These are phyloP conservation scores for Nannoperca obscura DNA, from an alignment of 2,797 vertebrate species.

Conservation along the genomic window DNA sequence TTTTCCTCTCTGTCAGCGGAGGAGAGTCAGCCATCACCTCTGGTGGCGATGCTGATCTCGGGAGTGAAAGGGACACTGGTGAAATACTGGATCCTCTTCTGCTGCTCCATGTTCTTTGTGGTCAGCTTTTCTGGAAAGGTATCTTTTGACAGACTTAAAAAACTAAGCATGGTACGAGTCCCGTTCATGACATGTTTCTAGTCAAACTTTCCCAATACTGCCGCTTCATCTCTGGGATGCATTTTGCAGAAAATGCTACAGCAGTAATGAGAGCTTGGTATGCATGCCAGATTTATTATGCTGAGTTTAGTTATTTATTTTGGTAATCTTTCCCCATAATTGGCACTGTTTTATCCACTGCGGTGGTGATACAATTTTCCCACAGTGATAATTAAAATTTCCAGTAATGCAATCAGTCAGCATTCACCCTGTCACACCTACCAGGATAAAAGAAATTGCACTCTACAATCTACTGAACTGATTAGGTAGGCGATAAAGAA, in stretches of 20 bases:
- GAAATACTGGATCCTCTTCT: constrained; percentile 88
- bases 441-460: not conserved
- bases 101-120: constrained; percentile 86
- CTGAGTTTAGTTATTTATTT: not conserved
- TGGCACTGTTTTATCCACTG: not conserved
- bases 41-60: constrained; percentile 79
- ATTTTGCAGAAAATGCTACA: not conserved
- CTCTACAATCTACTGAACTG: not conserved
- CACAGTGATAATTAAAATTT: not conserved
- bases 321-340: not conserved
- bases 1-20: constrained; percentile 63
- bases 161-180: not conserved
- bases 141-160: constrained; percentile 1
- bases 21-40: constrained; percentile 64
- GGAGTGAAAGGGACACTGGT: constrained; percentile 79
- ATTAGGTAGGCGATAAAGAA: not conserved
- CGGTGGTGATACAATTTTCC: not conserved
- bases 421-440: not conserved
- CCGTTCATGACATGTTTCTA: not conserved
- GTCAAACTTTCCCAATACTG: not conserved
- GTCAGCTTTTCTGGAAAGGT: constrained; percentile 86
- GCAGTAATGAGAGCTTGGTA: not conserved
- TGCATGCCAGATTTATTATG: not conserved
- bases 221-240: not conserved
- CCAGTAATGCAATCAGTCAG: not conserved